Evolutionary conservation across 2,113 vertebrate species (phyloP).

Genomic region (Pluvialis apricaria): DNA sequence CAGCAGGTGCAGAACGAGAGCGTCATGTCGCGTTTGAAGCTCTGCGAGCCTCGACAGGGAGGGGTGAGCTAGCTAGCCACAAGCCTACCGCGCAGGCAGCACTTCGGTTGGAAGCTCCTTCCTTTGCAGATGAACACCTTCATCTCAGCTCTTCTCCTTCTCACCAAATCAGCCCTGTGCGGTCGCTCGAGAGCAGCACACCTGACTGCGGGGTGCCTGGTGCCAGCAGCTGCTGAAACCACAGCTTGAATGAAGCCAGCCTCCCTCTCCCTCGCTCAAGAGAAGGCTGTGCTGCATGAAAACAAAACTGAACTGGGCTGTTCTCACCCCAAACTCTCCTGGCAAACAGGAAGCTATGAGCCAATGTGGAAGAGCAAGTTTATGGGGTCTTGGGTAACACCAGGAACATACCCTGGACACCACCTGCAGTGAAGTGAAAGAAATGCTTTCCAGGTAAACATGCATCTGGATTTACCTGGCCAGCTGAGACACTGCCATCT

Average conservation of each 20-base stretch:
- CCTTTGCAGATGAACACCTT: constrained; percentile 14
- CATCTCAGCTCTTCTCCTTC: not conserved
- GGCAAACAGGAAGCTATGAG: not conserved
- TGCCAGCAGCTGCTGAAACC: constrained; percentile 36
- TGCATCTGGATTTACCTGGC: not conserved
- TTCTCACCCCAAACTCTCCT: not conserved
- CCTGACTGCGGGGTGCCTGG: not conserved
- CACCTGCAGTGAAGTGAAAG: not conserved
- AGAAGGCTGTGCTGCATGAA: not conserved
- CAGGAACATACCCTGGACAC: accelerated
- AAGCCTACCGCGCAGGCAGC: not conserved
- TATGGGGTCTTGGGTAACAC: accelerated
- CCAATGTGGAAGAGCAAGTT: not conserved
- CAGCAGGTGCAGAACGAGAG: not conserved
- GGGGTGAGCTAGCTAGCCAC: not conserved
- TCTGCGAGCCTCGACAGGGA: accelerated
- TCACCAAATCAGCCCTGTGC: not conserved
- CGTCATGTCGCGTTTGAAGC: not conserved
- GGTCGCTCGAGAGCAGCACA: not conserved
- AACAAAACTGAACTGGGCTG: accelerated
- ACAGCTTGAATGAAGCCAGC: not conserved
- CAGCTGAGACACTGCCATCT: not conserved
- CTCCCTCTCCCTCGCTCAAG: not conserved
- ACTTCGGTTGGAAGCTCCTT: constrained; percentile 39
- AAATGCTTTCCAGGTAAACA: accelerated